Conservation (phyloP, 2,888 invertebrate genomes). For the Notodonta dromedarius region DNA sequence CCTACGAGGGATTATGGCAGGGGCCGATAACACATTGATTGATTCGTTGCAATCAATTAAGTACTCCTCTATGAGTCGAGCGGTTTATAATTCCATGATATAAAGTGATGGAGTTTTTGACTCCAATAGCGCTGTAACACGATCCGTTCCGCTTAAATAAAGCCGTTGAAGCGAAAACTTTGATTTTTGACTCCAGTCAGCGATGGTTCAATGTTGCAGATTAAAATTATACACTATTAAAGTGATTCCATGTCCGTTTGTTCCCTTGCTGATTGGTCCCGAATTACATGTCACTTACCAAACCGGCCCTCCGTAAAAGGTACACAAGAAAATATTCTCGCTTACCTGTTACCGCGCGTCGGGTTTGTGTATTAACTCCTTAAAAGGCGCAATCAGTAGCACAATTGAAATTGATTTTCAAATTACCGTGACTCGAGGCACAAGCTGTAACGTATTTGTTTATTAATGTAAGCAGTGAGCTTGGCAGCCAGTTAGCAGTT, state of each 20-base stretch:
- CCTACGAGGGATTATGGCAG: slow-evolving; percentile 48
- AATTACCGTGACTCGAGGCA: slow-evolving; percentile 42
- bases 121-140: slow-evolving; percentile 66
- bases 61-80: slow-evolving; percentile 63
- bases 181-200: slow-evolving; percentile 63
- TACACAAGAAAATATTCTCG: slow-evolving; percentile 19
- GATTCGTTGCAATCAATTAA: slow-evolving; percentile 77
- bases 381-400: slow-evolving; percentile 25
- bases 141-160: slow-evolving; percentile 72
- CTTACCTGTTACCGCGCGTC: no score
- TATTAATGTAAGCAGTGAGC: slow-evolving; percentile 51
- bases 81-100: slow-evolving; percentile 66
- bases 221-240: slow-evolving; percentile 30
- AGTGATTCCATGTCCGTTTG: slow-evolving; percentile 16
- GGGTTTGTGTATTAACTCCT: slow-evolving; percentile 6
- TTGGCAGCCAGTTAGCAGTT: slow-evolving; percentile 64
- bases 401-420: slow-evolving; percentile 51
- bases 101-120: slow-evolving; percentile 53
- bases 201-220: slow-evolving; percentile 52
- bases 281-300: background rate
- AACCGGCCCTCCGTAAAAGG: slow-evolving; percentile 12
- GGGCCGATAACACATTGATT: slow-evolving; percentile 62
- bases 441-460: slow-evolving; percentile 52
- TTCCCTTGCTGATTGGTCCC: background rate
- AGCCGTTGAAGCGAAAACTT: slow-evolving; percentile 72